A percentile compares a stretch with the other conserved stretches of the same genome.
Evolutionary conservation across 1,140 invertebrate species (phyloP).

Genomic region (Sitophilus oryzae): DNA sequence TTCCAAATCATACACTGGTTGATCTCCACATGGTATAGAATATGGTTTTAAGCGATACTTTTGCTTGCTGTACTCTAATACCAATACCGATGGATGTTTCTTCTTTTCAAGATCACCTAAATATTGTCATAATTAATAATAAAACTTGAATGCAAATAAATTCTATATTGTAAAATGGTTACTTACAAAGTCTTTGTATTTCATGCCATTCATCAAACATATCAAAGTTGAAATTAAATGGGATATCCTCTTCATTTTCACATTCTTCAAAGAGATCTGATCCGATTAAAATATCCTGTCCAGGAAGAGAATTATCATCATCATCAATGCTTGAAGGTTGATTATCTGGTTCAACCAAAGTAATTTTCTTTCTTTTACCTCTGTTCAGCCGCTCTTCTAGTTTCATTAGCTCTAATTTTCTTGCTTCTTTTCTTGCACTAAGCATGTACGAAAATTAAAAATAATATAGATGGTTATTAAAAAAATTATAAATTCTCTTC

Average conservation of each 20-base stretch:
- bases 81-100: conserved; percentile 10
- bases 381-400: conserved; percentile 27
- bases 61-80: conserved; percentile 4
- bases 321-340: not conserved
- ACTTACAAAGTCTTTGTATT: not conserved
- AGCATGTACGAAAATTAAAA: not conserved
- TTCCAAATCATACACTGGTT: conserved; percentile 18
- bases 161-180: not conserved
- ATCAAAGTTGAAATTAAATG: conserved; percentile 8
- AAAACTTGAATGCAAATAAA: not conserved
- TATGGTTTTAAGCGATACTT: conserved; percentile 13
- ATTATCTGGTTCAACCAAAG: conserved; percentile 7
- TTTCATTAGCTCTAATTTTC: conserved; percentile 14
- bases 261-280: conserved; percentile 7
- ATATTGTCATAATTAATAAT: not conserved
- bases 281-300: not conserved
- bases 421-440: conserved; percentile 13
- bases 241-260: not conserved
- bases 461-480: not conserved
- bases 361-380: conserved; percentile 26
- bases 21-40: not conserved
- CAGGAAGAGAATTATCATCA: not conserved
- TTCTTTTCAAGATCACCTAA: conserved; percentile 8
- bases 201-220: conserved; percentile 12
- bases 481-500: not conserved